Percentiles rank a stretch among this genome's conserved stretches.
These are phyloP conservation scores for Ruditapes philippinarum DNA, from an alignment of 1,140 invertebrate species.

Conservation along the genomic window DNA sequence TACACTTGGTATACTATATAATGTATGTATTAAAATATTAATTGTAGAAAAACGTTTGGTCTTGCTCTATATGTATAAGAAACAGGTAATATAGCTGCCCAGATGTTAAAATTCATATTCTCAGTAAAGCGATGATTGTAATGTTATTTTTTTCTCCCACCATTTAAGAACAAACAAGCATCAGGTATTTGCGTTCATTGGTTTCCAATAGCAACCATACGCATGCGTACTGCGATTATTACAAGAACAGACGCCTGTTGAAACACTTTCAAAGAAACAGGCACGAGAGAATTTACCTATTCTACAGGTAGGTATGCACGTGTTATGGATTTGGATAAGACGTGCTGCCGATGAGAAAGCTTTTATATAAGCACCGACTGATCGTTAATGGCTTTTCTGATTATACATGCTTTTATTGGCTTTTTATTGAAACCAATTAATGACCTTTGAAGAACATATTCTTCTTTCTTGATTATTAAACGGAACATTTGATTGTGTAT, in stretches of 20 bases:
- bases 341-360: not conserved
- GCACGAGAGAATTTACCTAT: not conserved
- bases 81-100: not conserved
- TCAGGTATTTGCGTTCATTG: not conserved
- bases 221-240: slow-evolving; percentile 3
- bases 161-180: slow-evolving; percentile 10
- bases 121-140: not conserved
- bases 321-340: slow-evolving; percentile 4
- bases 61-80: too few relatives aligned
- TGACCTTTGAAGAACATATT: not conserved
- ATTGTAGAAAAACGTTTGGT: too few relatives aligned
- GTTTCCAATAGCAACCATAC: slow-evolving; percentile 19
- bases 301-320: not conserved
- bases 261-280: not conserved
- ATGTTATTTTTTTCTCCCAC: not conserved
- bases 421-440: slow-evolving; percentile 13
- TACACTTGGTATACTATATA: too few relatives aligned
- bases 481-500: too few relatives aligned
- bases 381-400: slow-evolving; percentile 16
- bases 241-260: slow-evolving; percentile 34
- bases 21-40: too few relatives aligned
- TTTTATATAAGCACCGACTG: not conserved
- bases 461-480: too few relatives aligned
- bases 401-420: not conserved
- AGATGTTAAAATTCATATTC: slow-evolving; percentile 29